Conservation (phyloP, 2,797 vertebrate species). For the Hydrophis major region DNA sequence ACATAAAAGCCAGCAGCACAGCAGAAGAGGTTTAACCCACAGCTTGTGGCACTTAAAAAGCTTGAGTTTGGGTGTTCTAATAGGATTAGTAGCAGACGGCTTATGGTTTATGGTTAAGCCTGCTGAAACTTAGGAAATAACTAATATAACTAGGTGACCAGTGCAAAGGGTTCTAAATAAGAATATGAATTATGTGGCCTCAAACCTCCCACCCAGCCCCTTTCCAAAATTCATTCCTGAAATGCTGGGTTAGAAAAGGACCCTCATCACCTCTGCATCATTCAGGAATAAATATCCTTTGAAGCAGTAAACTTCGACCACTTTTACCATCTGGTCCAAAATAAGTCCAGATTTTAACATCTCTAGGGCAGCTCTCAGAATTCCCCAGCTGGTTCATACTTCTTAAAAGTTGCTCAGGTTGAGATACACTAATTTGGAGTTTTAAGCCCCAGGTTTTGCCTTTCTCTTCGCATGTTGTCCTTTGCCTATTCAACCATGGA, state of each 20-base stretch:
- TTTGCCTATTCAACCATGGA: not conserved
- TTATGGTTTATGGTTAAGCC: not conserved
- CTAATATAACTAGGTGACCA: not conserved
- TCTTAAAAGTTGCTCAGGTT: not conserved
- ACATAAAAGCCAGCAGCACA: not conserved
- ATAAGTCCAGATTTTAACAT: not conserved
- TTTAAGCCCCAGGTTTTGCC: not conserved
- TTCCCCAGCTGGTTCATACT: not conserved
- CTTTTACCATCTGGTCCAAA: not conserved
- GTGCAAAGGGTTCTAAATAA: not conserved
- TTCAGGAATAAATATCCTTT: not conserved
- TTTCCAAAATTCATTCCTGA: not conserved
- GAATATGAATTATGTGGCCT: not conserved
- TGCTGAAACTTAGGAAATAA: not conserved
- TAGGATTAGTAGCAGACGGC: not conserved
- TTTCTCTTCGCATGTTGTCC: not conserved
- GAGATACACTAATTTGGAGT: not conserved
- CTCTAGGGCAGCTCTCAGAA: not conserved
- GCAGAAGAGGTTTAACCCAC: not conserved
- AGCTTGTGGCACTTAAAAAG: not conserved
- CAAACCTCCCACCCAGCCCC: too few species aligned
- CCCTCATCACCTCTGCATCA: too few species aligned
- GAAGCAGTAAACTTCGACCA: not conserved
- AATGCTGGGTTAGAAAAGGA: not conserved
- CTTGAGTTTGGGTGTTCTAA: too few species aligned